Base-by-base conservation (phyloP, 2,888 invertebrate species). In the Drosophila rubida region DNA sequence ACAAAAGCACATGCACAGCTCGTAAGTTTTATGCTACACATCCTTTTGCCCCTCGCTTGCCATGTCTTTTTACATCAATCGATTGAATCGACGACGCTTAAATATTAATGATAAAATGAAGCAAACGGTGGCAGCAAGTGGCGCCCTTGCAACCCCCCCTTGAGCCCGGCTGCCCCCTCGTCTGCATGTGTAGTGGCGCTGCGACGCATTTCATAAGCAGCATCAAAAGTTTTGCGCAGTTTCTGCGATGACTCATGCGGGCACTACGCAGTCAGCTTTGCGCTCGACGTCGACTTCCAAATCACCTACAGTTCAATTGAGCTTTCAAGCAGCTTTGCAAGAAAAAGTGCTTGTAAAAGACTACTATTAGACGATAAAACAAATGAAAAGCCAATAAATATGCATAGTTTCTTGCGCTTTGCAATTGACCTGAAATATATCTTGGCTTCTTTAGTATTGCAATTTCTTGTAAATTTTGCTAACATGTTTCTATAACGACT, bases 71-170 rank as follows among this genome's bases (percentile, higher is more conserved):
- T 48, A 49, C 72, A 62, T 73, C 68, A 76, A 83, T 83, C 82
- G 82, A 83, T 83, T 81, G 78, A 75, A 84, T 84, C 82, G 82
- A 87, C 87, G 78, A 61, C 73, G 81, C 81, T 83, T 84, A 83
- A 83, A 84, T 83, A 83, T 83, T 83, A 87, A 83, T 83, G 82
- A 78, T 78, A 67, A 69, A 69, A 75, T 64, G 66, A 69, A 69
- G 45, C 70, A 49, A 64, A 71, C 66, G 59, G 49, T 67, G 58
- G 66, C 71, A 53, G 50, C 66, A 64, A 27, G 45, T 32, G 37
- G 9, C 60, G 14, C 16, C 14, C 32, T 25, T 32, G 8, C 16
- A 16, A 0, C 2, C 30, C 23, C 32, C 27, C 19, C 49, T 1
- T n/a, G 3, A 19, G 19, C 2, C 19, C 3, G 19, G 19, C 1